Evolutionary conservation across 2,888 invertebrate species (phyloP), one percentile per base, ranked within the genome.

Genomic region (Syrphus vitripennis): DNA sequence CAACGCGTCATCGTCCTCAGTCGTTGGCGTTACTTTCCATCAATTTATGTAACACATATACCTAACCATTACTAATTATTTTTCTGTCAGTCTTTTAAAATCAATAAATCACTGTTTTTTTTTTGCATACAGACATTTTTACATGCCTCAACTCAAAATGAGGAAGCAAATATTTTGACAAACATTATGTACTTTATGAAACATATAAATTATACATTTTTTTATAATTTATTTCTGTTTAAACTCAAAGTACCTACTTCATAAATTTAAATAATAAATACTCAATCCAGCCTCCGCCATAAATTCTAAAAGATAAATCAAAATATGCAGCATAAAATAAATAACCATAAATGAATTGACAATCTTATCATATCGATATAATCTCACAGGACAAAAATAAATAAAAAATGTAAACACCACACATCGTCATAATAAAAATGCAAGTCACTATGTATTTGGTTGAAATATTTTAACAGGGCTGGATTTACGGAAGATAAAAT

Each of bases 361-460:
- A 59, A 50, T 79, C 79, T 75, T 53, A 45, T n/a, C n/a, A n/a
- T n/a, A 67, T 79, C 79, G 34, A 12, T 24, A 45, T 31, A 65
- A 83, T 83, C 78, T 19, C 70, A 57, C 65, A 83, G 74, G 83
- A 76, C 63, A 65, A 48, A 42, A 10, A n/a, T n/a, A n/a, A n/a
- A n/a, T n/a, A n/a, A n/a, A 61, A 45, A 53, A 77, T 50, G 69
- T 26, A 74, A 74, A 78, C 29, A 45, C 53, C 2, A 6, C 31
- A 31, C 10, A 16, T 4, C 19, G 4, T 45, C 63, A 63, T 63
- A 63, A 40, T n/a, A n/a, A n/a, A n/a, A n/a, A n/a, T 40, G 61
- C 24, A 40, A 61, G 26, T 10, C 9, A 40, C 37, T 34, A 6
- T 40, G 53, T 37, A n/a, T n/a, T n/a, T n/a, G n/a, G 19, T 31